Conservation (phyloP, 2,888 invertebrate species). For the Leptodirus hochenwartii region DNA sequence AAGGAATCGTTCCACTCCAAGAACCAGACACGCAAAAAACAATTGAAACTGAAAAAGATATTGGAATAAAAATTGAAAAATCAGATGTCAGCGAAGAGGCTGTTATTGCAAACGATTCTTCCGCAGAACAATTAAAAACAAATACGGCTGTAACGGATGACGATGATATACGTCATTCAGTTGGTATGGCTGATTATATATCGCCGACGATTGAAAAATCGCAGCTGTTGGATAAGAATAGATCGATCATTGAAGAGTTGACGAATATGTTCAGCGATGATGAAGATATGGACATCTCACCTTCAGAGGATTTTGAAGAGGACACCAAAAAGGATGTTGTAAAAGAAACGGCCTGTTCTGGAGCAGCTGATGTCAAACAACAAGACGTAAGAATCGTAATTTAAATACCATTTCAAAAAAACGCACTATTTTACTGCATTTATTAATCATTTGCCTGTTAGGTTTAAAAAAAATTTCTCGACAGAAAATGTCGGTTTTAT, state of each 20-base stretch:
- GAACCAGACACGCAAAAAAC: conserved; percentile 5
- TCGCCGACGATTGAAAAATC: too few species aligned
- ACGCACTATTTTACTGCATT: too few species aligned
- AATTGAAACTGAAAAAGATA: conserved; percentile 6
- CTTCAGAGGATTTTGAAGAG: too few species aligned
- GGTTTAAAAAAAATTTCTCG: too few species aligned
- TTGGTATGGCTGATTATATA: conserved; percentile 17
- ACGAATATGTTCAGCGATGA: conserved; percentile 12
- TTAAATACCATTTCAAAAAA: too few species aligned
- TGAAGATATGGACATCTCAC: conserved; percentile 12
- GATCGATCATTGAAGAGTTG: conserved; percentile 12
- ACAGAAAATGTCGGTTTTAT: too few species aligned
- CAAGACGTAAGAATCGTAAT: too few species aligned
- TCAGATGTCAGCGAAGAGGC: conserved; percentile 5
- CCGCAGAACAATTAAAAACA: conserved; percentile 1
- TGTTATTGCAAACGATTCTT: conserved; percentile 5
- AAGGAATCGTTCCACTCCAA: neutral
- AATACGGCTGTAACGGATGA: conserved; percentile 7
- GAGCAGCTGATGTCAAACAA: too few species aligned
- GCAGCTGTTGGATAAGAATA: too few species aligned
- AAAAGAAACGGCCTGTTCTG: too few species aligned
- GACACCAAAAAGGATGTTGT: too few species aligned
- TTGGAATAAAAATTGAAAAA: conserved; percentile 3
- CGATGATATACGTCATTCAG: conserved; percentile 15
- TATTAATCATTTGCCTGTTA: too few species aligned